Base-by-base conservation (phyloP, 2,797 vertebrate genomes). In the Nannoperca obscura region DNA sequence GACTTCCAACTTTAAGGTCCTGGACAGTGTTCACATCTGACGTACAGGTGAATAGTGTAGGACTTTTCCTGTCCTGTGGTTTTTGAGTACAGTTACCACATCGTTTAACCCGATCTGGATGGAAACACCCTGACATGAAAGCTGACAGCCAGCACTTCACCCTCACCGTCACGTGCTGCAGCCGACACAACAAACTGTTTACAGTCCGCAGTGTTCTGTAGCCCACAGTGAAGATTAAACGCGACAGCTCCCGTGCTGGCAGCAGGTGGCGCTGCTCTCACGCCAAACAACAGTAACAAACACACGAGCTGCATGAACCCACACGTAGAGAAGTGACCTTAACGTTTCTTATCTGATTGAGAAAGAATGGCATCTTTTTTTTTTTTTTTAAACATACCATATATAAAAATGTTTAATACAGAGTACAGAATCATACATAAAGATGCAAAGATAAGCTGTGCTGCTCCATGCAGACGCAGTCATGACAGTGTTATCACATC, bases 231-330 rank as follows among this genome's bases (percentile, higher is more conserved):
- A 15, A 36, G n/a, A 32, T 71, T 34, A 57, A 49, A 57, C 55
- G 38, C 15, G 22, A 69, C 17, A 42, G 55, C 9, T 65, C 42
- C 57, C 42, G 27, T 57, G 57, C 30, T 20, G 63, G 12, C 89
- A 85, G 61, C 54, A 78, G 86, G 76, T 68, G 83, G 80, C 8
- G 78, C 86, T 81, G 76, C 34, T 71, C 46, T 61, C 47, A 36
- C 75, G 70, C 36, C 14, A 67, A 77, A 75, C 9, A 61, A 58
- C 47, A 47, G 40, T 5, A 36, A 67, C 13, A n/a, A n/a, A n/a
- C n/a, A n/a, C n/a, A n/a, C n/a, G n/a, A n/a, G n/a, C n/a, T n/a
- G n/a, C n/a, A n/a, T n/a, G n/a, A 4, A 14, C 20, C 38, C 13
- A 7, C 42, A 59, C 20, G 34, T 22, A 22, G 14, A 40, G 6